Evolutionary conservation across 2,888 invertebrate genomes (phyloP).

Genomic region (Caenorhabditis sp.): DNA sequence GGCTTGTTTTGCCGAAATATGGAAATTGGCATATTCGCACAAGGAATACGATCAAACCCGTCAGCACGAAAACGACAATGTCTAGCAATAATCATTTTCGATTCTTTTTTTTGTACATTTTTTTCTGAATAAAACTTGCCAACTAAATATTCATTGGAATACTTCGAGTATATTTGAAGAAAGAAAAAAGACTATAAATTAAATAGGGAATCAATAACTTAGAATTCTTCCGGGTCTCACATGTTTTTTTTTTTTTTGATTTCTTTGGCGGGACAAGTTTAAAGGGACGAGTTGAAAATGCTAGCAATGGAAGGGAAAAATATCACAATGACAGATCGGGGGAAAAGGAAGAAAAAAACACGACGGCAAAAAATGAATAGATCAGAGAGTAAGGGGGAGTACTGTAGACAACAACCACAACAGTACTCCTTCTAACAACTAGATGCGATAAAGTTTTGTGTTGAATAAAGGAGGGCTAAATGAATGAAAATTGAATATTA

Average conservation of each 20-base stretch:
- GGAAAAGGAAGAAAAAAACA: too few relatives aligned
- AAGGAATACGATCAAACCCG: not conserved
- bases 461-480: not conserved
- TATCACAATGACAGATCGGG: conserved; percentile 1
- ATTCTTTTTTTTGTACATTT: too few relatives aligned
- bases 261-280: too few relatives aligned
- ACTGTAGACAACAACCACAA: not conserved
- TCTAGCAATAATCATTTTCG: too few relatives aligned
- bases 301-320: not conserved
- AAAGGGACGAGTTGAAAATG: not conserved
- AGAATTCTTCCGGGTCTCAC: too few relatives aligned
- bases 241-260: too few relatives aligned
- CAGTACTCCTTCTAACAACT: not conserved
- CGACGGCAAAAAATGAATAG: not conserved
- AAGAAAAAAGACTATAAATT: too few relatives aligned
- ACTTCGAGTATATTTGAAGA: too few relatives aligned
- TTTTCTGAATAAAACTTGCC: too few relatives aligned
- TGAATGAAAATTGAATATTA: not conserved
- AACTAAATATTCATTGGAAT: too few relatives aligned
- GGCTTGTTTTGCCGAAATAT: conserved; percentile 24
- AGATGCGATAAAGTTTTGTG: not conserved
- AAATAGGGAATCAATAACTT: too few relatives aligned
- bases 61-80: too few relatives aligned
- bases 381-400: not conserved
- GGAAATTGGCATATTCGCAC: conserved; percentile 14